Percentiles rank a stretch among this genome's conserved stretches.
These are phyloP conservation scores for Poeciliopsis turrubarensis DNA, from an alignment of 2,113 vertebrate genomes.

Conservation along the genomic window DNA sequence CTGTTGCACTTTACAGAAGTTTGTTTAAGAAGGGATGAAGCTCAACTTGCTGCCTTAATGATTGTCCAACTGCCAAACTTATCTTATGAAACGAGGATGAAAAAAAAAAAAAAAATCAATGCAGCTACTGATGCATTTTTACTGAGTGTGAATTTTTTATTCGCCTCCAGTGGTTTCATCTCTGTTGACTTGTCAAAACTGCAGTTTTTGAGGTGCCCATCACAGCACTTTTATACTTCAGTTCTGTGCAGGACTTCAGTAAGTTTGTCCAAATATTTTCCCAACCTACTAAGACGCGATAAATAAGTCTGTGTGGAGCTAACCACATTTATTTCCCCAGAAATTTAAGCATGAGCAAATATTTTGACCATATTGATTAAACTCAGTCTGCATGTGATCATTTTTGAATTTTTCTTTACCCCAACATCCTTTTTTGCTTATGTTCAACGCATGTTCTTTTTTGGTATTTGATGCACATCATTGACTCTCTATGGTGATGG, in stretches of 20 bases:
- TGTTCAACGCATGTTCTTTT: conserved; percentile 38
- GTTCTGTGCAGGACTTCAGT: conserved; percentile 44
- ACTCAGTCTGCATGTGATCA: conserved; percentile 58
- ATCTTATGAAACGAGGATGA: conserved; percentile 18
- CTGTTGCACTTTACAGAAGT: conserved; percentile 48
- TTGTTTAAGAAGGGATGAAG: conserved; percentile 59
- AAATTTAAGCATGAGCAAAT: conserved; percentile 32
- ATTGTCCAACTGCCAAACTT: conserved; percentile 51
- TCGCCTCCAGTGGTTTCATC: conserved; percentile 60
- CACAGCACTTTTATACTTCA: conserved; percentile 45
- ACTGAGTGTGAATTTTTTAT: conserved; percentile 65
- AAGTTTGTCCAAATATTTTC: conserved; percentile 32
- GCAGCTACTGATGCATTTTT: conserved; percentile 61
- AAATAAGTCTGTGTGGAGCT: not conserved
- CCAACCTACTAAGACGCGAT: conserved; percentile 9
- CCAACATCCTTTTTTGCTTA: conserved; percentile 14
- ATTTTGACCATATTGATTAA: conserved; percentile 9
- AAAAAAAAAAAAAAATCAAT: conserved; percentile 50
- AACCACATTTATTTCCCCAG: not conserved
- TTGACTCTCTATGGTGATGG: conserved; percentile 52
- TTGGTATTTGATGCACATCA: conserved; percentile 42
- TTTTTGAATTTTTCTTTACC: conserved; percentile 20
- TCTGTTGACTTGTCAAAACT: conserved; percentile 64
- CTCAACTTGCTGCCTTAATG: conserved; percentile 59
- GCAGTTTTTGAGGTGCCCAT: conserved; percentile 69